These are phyloP conservation scores for Salminus brasiliensis DNA, from an alignment of 2,113 vertebrate species.

Conservation along the genomic window DNA sequence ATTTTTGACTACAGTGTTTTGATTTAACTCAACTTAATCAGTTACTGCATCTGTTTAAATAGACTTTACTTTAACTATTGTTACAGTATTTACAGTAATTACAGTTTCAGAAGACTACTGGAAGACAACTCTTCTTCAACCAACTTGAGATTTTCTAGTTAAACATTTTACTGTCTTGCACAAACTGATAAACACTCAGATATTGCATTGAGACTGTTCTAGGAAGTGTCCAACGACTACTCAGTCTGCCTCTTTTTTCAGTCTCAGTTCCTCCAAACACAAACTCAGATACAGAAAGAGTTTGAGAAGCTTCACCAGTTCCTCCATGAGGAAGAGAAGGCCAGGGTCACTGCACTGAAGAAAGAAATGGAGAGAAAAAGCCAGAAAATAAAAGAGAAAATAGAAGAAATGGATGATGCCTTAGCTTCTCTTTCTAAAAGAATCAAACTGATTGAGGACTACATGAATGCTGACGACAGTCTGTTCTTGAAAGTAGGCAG, in stretches of 20 bases:
- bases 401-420: conserved; percentile 11
- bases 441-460: conserved; percentile 12
- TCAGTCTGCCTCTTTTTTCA: background rate
- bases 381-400: background rate
- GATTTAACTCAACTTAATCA: too few species aligned
- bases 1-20: too few species aligned
- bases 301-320: conserved; percentile 56
- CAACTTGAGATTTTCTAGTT: too few species aligned
- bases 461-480: conserved; percentile 10
- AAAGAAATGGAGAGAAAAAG: conserved; percentile 31
- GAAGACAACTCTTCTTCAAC: too few species aligned
- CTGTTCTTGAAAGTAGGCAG: conserved; percentile 1
- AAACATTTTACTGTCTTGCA: too few species aligned
- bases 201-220: too few species aligned
- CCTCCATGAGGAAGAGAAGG: conserved; percentile 45
- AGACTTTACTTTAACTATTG: too few species aligned
- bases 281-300: conserved; percentile 50
- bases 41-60: too few species aligned
- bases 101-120: too few species aligned
- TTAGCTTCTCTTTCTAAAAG: background rate
- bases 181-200: too few species aligned
- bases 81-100: too few species aligned
- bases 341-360: conserved; percentile 36
- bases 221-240: too few species aligned
- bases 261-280: conserved; percentile 30